Evolutionary conservation across 2,888 invertebrate species (phyloP), one percentile per base, ranked within the genome.

Genomic region (Mesorhabditis sp.): DNA sequence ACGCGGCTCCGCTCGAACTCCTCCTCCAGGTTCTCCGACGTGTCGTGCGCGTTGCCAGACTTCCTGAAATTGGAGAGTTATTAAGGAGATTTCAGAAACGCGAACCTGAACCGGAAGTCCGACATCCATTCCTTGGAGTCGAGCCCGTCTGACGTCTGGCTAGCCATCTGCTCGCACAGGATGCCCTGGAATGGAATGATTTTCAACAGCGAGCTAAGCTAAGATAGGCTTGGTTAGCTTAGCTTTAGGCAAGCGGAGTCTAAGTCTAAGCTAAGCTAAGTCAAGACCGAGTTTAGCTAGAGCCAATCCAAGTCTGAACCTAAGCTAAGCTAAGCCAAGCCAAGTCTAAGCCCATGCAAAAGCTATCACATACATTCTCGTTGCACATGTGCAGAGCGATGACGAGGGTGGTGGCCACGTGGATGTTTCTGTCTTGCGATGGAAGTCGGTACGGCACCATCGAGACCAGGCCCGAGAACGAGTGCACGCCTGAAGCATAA

Each of bases 321-420:
- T 28, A 28, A 1, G 28, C 28, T 28, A 28, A 28, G 28, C 28
- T 28, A 28, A 28, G 28, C n/a, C 10, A n/a, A 50, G 7, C 58
- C n/a, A 50, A 50, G 58, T 50, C n/a, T 50, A 50, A 50, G n/a
- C 7, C n/a, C 7, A 1, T n/a, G n/a, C 7, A 50, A 50, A 10
- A 13, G n/a, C n/a, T 50, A 13, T 50, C 10, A 50, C 58, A 13
- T 50, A 50, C 58, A 50, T 50, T 50, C 58, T 50, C 58, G 58
- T 50, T 50, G 58, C 58, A 50, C 58, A 50, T 50, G n/a, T 50
- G 58, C 7, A 50, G 58, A 2, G 58, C 58, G n/a, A 50, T 50
- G n/a, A 50, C 58, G n/a, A 50, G 58, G 7, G 58, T 50, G 58
- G 58, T 50, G n/a, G 58, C 58, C n/a, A 50, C n/a, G 58, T 50